Conservation (phyloP, 2,797 vertebrate genomes). For the Picus viridis region DNA sequence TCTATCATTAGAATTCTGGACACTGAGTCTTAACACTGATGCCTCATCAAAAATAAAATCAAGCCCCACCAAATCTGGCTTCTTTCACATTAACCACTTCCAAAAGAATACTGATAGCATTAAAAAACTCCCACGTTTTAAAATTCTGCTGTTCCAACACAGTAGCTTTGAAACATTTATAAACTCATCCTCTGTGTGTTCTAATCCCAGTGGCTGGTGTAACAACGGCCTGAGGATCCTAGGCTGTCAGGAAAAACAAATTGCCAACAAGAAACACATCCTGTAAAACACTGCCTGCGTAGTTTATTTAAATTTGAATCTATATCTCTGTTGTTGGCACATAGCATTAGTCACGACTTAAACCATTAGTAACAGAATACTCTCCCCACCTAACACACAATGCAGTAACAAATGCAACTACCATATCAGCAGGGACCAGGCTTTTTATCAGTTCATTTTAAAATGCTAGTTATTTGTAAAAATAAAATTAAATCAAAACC, state of each 20-base stretch:
- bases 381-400: neutral
- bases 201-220: constrained; percentile 38
- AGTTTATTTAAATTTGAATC: constrained; percentile 61
- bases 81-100: neutral
- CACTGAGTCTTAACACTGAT: neutral
- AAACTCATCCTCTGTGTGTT: neutral
- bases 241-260: constrained; percentile 66
- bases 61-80: neutral
- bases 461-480: constrained; percentile 12
- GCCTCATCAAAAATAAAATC: neutral
- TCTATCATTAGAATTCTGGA: neutral
- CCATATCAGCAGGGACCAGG: constrained; percentile 10
- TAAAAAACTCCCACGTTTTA: neutral
- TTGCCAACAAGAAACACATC: constrained; percentile 62
- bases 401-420: neutral
- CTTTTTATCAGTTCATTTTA: neutral
- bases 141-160: neutral
- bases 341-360: constrained; percentile 56
- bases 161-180: constrained; percentile 55
- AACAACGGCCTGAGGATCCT: constrained; percentile 37
- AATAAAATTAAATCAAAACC: neutral
- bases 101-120: neutral
- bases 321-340: constrained; percentile 47
- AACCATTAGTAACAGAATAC: constrained; percentile 5
- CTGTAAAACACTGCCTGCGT: constrained; percentile 64